Conservation (phyloP, 1,140 invertebrate species). For the Anoplolepis gracilipes region DNA sequence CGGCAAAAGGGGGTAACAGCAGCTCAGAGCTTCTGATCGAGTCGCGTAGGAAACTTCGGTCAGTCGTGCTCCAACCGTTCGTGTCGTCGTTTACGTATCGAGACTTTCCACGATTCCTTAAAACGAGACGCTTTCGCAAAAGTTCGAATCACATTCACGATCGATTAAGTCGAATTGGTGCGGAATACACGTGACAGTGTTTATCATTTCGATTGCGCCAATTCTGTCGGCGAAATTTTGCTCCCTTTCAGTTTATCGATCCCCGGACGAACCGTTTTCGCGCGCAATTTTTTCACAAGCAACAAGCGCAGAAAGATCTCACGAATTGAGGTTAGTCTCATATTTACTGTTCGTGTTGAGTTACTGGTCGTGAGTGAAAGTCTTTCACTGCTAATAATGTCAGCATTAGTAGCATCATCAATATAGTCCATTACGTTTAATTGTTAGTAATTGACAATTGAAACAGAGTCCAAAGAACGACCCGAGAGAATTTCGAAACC, state of each 20-base stretch:
- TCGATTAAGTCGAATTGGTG: neutral
- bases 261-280: neutral
- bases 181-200: neutral
- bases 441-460: neutral
- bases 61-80: neutral
- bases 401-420: neutral
- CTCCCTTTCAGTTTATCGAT: constrained; percentile 34
- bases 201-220: neutral
- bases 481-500: neutral
- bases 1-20: neutral
- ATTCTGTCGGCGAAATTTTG: neutral
- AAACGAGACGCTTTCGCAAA: neutral
- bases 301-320: neutral
- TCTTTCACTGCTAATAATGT: neutral
- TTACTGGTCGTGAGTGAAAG: neutral
- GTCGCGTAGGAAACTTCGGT: neutral
- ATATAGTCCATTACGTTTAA: neutral
- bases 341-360: neutral
- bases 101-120: neutral
- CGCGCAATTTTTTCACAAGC: constrained; percentile 21
- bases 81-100: neutral
- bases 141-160: neutral
- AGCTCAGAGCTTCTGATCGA: neutral
- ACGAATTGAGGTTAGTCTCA: neutral
- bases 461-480: neutral